These are phyloP conservation scores for Serranus cabrilla DNA, from an alignment of 2,797 vertebrate genomes.

Conservation along the genomic window DNA sequence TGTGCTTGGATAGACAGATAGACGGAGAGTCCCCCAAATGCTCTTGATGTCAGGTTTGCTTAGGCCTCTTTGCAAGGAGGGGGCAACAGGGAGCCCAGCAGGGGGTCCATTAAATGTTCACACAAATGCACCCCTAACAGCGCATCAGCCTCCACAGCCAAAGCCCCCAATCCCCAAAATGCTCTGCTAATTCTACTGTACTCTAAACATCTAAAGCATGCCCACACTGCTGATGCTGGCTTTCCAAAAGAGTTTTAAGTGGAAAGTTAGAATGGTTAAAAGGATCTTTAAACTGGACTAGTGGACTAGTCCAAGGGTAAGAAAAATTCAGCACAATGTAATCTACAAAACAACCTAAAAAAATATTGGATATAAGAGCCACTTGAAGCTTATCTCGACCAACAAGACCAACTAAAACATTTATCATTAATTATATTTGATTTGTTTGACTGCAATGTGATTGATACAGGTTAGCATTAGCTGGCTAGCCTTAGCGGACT, in stretches of 20 bases:
- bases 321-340: too few species aligned
- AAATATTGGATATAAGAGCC: too few species aligned
- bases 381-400: too few species aligned
- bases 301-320: too few species aligned
- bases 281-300: too few species aligned
- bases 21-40: conserved; percentile 62
- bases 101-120: conserved; percentile 79
- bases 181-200: conserved; percentile 35
- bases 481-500: too few species aligned
- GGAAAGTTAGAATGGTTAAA: too few species aligned
- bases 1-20: conserved; percentile 44
- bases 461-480: too few species aligned
- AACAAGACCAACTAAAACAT: too few species aligned
- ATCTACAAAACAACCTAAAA: too few species aligned
- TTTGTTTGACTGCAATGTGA: too few species aligned
- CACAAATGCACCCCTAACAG: conserved; percentile 61
- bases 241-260: background rate
- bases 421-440: too few species aligned
- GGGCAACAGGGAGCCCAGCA: conserved; percentile 37
- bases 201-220: conserved; percentile 22
- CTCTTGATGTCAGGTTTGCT: conserved; percentile 74
- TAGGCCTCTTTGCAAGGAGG: conserved; percentile 49
- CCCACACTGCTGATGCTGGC: background rate
- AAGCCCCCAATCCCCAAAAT: conserved; percentile 20
- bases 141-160: conserved; percentile 22